Conservation (phyloP, 1,140 invertebrate genomes). For the Periplaneta americana region DNA sequence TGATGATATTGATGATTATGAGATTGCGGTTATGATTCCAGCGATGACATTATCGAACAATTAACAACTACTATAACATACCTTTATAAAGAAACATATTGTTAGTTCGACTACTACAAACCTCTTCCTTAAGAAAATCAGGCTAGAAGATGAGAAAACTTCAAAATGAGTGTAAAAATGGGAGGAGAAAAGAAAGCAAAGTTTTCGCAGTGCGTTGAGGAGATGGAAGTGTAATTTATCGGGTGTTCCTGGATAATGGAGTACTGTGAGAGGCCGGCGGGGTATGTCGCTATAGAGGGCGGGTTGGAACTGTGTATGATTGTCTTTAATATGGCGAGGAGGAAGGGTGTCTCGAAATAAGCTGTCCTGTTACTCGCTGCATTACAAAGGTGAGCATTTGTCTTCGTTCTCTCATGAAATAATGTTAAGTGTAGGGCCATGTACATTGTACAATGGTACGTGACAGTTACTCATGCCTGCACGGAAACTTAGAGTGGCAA, state of each 20-base stretch:
- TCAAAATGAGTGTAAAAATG: background rate
- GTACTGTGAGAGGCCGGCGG: background rate
- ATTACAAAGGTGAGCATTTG: no score
- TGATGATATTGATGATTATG: no score
- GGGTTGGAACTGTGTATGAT: background rate
- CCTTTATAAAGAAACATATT: no score
- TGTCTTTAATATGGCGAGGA: background rate
- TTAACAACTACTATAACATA: no score
- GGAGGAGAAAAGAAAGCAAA: background rate
- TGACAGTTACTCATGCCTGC: no score
- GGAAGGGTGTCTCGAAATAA: background rate
- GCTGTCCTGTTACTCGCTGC: background rate
- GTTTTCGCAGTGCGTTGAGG: background rate
- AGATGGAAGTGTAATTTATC: background rate
- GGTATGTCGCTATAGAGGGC: background rate
- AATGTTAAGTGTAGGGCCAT: no score
- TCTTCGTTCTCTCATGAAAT: no score
- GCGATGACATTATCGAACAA: no score
- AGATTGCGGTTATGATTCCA: no score
- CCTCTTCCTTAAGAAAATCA: background rate
- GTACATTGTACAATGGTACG: no score
- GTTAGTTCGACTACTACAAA: no score
- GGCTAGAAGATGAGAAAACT: background rate
- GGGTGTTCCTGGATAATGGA: background rate
- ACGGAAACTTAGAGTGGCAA: no score